Conservation (phyloP, 2,113 vertebrate species). For the Rattus norvegicus region GRCr8 NC_086020.1:63839501-63840000, state of each 20-base stretch:
- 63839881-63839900: slow-evolving; percentile 15
- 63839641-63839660: background rate
- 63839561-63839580: slow-evolving; percentile 26
- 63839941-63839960: background rate
- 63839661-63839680: no score
- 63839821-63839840: slow-evolving; percentile 14
- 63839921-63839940: background rate
- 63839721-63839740: background rate
- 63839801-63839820: slow-evolving; percentile 28
- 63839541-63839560: slow-evolving; percentile 73
- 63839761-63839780: background rate
- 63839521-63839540: slow-evolving; percentile 67
- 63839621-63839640: background rate
- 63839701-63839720: background rate
- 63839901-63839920: background rate
- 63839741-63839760: background rate
- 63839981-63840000: slow-evolving; percentile 70
- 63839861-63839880: slow-evolving; percentile 13
- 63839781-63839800: background rate
- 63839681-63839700: background rate
- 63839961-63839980: slow-evolving; percentile 72
- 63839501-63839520: slow-evolving; percentile 60
- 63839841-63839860: background rate
- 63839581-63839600: background rate
- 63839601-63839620: background rate